Base-by-base conservation (phyloP, 2,888 invertebrate genomes). In the Drosophila ustulata region DNA sequence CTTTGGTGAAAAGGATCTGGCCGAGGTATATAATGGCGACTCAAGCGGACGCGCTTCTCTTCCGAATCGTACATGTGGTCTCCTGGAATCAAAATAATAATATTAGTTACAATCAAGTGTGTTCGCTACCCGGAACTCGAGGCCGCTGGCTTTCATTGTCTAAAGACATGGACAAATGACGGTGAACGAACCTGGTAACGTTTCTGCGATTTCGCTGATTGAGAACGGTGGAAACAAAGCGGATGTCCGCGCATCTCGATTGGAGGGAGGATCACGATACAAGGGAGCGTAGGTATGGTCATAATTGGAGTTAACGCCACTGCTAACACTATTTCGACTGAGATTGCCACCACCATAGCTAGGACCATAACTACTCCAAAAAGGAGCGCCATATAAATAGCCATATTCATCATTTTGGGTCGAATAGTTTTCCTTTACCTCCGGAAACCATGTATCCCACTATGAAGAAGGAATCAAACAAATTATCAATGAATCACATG, bases 361-460 rank as follows among this genome's bases (percentile, higher is more conserved):
- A 23, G 68, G 45, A 9, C 61, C 61, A 47, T 74, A 57, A 11
- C 59, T 59, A 34, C 8, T 43, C 58, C 58, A 32, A 47, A 30
- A 9, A 56, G 43, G 8, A 55, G 32, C 6, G 37, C 47, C 58
- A 41, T 56, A 37, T 11, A 32, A 8, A 56, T 25, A 0, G 1
- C 37, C 9, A 43, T 51, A 34, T 4, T 8, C 5, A 18, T 1
- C 32, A 46, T 25, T 26, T 2, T 8, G 7, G 1, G 28, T 1
- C 7, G 25, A 32, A 9, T 23, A 1, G 30, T 45, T n/a, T 3
- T 37, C 43, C 23, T 32, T 49, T 0, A 70, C 25, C n/a, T 88
- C 76, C 0, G 84, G 78, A 59, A 83, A 80, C 61, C 58, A 71
- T 2, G 64, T 53, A 0, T 82, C 82, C 82, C 80, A 88, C 81